Evolutionary conservation across 2,113 vertebrate genomes (phyloP), one percentile per base, ranked within the genome.

Genomic region (Sphyrna mokarran): DNA sequence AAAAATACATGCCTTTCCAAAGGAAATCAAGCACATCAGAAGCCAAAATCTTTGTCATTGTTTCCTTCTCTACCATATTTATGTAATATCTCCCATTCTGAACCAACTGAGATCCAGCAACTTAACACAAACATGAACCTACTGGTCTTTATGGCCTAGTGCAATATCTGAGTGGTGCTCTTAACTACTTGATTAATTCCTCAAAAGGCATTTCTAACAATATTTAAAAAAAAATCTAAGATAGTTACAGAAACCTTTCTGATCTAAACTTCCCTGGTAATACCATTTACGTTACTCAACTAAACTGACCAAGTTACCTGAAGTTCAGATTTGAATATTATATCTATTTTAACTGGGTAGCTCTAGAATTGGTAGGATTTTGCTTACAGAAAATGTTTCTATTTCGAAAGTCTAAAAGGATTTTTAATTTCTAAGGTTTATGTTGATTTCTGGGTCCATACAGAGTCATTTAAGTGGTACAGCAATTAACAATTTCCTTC

Each of bases 181-280:
- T 93, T 93, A 93, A 93, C n/a, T 66, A 66, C 61, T 20, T 20
- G 61, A 68, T n/a, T 93, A 93, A 63, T 93, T 66, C 89, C 61
- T 93, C 89, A 66, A 18, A 37, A 8, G 61, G 29, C 72, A 66
- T 66, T 93, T 66, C 89, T 91, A 91, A 91, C 58, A 20, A 66
- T 63, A 33, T 11, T 3, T 90, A 29, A 61, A 90, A 63, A 63
- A 48, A 90, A 91, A 11, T 54, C 40, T 26, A 48, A 66, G 33
- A 6, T 91, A 63, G 23, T 16, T 63, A 63, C 87, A 63, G 87
- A 91, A n/a, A 91, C 0, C n/a, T 37, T 66, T 93, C 61, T 93
- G 87, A 61, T 93, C 33, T 93, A 29, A 66, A 68, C n/a, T 37
- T 37, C 80, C 37, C 5, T 83, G 80, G 26, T 20, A 83, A 83